Evolutionary conservation across 2,888 invertebrate genomes (phyloP).

Genomic region (Melanophora roralis): DNA sequence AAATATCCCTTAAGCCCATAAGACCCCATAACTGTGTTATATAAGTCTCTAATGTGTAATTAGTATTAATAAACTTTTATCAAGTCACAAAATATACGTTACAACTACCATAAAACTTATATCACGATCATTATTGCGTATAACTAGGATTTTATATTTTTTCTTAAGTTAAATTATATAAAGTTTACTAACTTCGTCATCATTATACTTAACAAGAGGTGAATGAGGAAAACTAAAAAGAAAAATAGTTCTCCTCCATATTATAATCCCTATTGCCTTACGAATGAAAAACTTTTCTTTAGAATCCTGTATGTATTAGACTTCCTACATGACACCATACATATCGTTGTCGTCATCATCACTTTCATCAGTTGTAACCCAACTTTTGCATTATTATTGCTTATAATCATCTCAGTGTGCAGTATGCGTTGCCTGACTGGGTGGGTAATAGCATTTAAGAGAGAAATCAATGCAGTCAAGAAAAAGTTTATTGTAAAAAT

Average conservation of each 20-base stretch:
- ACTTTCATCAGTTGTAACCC: conserved; percentile 1
- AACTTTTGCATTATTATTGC: neutral
- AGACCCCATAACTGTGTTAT: conserved; percentile 22
- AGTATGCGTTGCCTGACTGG: conserved; percentile 16
- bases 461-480: conserved; percentile 1
- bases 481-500: conserved; percentile 22
- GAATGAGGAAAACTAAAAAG: neutral
- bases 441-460: neutral
- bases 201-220: neutral
- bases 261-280: neutral
- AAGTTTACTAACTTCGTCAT: conserved; percentile 31
- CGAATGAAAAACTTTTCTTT: neutral
- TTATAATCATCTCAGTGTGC: conserved; percentile 22
- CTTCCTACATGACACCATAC: conserved; percentile 7
- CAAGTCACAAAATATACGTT: conserved; percentile 43
- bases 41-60: conserved; percentile 47
- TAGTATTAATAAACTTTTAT: conserved; percentile 39
- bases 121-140: neutral
- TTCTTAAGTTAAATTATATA: conserved; percentile 38
- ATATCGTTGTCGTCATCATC: conserved; percentile 15
- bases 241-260: neutral
- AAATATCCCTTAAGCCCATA: conserved; percentile 25
- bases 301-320: neutral
- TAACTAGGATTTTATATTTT: neutral
- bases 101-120: neutral